phyloP scores from a whole-genome alignment of 1,140 invertebrate species.

The Stenopsyche tienmushanensis region DNA sequence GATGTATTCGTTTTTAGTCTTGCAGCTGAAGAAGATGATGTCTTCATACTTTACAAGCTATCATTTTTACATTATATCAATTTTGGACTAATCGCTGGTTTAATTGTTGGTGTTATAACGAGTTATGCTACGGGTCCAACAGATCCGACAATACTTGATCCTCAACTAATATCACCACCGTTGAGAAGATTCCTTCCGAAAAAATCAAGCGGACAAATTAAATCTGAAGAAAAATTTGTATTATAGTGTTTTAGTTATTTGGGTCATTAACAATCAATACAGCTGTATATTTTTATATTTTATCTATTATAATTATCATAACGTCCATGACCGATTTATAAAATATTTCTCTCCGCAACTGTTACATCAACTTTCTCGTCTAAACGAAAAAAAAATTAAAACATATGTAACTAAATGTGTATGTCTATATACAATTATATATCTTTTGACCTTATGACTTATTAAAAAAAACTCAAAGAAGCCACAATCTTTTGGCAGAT shows the following conservation, averaged over 20 bases:
- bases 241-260: too few relatives aligned
- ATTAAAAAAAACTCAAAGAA: too few relatives aligned
- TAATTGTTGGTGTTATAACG: constrained; percentile 66
- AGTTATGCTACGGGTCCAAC: constrained; percentile 66
- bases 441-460: too few relatives aligned
- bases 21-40: constrained; percentile 10
- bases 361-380: too few relatives aligned
- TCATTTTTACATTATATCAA: constrained; percentile 20
- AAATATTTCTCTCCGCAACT: background rate
- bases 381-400: too few relatives aligned
- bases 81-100: constrained; percentile 59
- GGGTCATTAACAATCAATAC: too few relatives aligned
- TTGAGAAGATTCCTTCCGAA: constrained; percentile 33
- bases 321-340: too few relatives aligned
- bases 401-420: too few relatives aligned
- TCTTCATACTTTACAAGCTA: constrained; percentile 29
- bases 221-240: constrained; percentile 9
- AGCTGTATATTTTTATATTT: background rate
- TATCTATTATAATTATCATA: too few relatives aligned
- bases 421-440: too few relatives aligned
- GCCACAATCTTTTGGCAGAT: too few relatives aligned
- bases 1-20: background rate
- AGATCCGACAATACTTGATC: constrained; percentile 59
- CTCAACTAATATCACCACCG: constrained; percentile 60
- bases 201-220: background rate